Evolutionary conservation across 2,113 vertebrate species (phyloP).

Genomic region (Sceloporus undulatus): DNA sequence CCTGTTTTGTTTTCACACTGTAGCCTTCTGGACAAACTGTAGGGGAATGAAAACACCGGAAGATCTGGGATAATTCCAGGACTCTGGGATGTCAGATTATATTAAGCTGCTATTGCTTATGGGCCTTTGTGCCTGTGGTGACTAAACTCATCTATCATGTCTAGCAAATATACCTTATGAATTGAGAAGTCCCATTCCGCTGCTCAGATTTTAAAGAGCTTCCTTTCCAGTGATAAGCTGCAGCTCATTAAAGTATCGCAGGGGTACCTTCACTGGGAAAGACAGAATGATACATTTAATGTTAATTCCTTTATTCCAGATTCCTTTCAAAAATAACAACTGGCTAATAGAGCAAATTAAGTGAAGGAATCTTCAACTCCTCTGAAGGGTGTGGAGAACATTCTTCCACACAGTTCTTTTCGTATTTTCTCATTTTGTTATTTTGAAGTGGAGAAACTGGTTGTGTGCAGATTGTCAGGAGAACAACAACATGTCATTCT

Average conservation of each 20-base stretch:
- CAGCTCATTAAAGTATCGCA: slow-evolving; percentile 5
- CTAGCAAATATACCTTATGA: slow-evolving; percentile 47
- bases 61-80: slow-evolving; percentile 22
- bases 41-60: slow-evolving; percentile 21
- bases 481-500: background rate
- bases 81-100: slow-evolving; percentile 37
- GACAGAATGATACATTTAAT: background rate
- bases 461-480: background rate
- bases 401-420: background rate
- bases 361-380: background rate
- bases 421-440: background rate
- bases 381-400: background rate
- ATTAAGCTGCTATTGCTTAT: slow-evolving; percentile 33
- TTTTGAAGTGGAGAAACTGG: background rate
- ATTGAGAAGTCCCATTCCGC: slow-evolving; percentile 41
- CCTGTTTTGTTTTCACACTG: background rate
- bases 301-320: slow-evolving; percentile 3
- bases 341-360: slow-evolving; percentile 30
- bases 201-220: slow-evolving; percentile 40
- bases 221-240: slow-evolving; percentile 19
- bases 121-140: slow-evolving; percentile 37
- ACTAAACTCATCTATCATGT: slow-evolving; percentile 41
- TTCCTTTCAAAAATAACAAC: slow-evolving; percentile 34
- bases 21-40: slow-evolving; percentile 11
- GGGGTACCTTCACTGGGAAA: slow-evolving; percentile 12